Base-by-base conservation (phyloP, 2,113 vertebrate genomes). In the Urocolius indicus region DNA sequence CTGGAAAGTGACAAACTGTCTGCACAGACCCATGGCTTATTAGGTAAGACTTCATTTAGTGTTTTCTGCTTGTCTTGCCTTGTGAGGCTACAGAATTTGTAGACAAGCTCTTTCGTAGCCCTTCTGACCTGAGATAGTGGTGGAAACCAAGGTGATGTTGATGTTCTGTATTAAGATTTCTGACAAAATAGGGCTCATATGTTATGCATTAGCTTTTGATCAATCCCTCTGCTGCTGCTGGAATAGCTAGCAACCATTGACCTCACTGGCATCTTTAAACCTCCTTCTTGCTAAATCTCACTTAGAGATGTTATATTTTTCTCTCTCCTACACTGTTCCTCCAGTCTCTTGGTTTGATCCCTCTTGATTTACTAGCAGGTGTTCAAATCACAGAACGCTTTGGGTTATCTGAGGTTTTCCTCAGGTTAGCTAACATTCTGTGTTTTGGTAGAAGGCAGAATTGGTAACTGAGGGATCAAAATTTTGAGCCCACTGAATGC, bases 1-100 rank as follows among this genome's bases (percentile, higher is more conserved):
- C 12, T 99, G 88, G 98, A 99, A 89, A 98, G 98, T 81, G 98
- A 98, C 90, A 97, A 97, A 54, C 95, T 99, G 63, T 99, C 99
- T 54, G 78, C 96, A 24, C 95, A 93, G 68, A 99, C 99, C 43
- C 99, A 99, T 16, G 99, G 99, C 57, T 97, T 99, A 21, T 97
- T 99, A 95, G 99, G 99, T 99, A 99, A 57, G 95, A 34, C 19
- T 87, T 45, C 20, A n/a, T 61, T 80, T 34, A 12, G 16, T 58
- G 22, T 57, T 49, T 81, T 55, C 10, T 76, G 49, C 30, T 79
- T 45, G 17, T 38, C 51, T 54, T 85, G 73, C 41, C 11, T 83
- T 77, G 24, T 9, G 26, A 80, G 24, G 17, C 36, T 66, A n/a
- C 13, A 4, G 68, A 20, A 51, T 63, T 66, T 74, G 12, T 45